Evolutionary conservation across 2,888 invertebrate species (phyloP), one percentile per base, ranked within the genome.

Genomic region (Digitonthophagus gazella): DNA sequence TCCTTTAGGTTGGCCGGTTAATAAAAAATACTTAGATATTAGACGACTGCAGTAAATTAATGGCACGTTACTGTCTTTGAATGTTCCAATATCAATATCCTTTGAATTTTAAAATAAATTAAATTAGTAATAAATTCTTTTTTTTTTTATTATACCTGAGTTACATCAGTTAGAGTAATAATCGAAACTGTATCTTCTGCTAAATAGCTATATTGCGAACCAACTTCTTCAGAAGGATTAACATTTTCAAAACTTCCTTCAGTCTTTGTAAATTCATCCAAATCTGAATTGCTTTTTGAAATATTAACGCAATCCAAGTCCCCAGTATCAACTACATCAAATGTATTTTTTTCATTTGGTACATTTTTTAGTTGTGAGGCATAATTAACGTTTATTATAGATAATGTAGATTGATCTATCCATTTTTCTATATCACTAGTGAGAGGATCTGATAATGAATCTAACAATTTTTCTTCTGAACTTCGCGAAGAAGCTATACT

Each of bases 1-100:
- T 73, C 71, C 66, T 68, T 74, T 76, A 67, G 85, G 84, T 65
- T 84, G 84, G 0, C 92, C 93, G 11, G 88, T 86, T 20, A 95
- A 81, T 18, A 96, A 83, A 80, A 93, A 95, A 68, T 89, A 87
- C 6, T 90, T 90, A 14, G 88, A 87, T 2, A 96, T 82, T 69
- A 93, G 85, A 72, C 95, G 85, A 4, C 90, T 86, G 74, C 92
- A 92, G 80, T 90, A 93, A 65, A 90, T 85, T 3, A 95, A 79
- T 0, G 92, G 88, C 0, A 89, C 82, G 72, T 88, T 89, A 6
- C 85, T 84, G 71, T 93, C 93, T 2, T 85, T 82, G 18, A 88
- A 85, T 16, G 85, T 83, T 0, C 94, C 94, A 67, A 92, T 88
- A 74, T 90, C 87, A 44, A 90, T 81, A 81, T 89, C 84, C 77